Conservation (phyloP, 1,140 invertebrate species). For the Neodiprion pinetum region DNA sequence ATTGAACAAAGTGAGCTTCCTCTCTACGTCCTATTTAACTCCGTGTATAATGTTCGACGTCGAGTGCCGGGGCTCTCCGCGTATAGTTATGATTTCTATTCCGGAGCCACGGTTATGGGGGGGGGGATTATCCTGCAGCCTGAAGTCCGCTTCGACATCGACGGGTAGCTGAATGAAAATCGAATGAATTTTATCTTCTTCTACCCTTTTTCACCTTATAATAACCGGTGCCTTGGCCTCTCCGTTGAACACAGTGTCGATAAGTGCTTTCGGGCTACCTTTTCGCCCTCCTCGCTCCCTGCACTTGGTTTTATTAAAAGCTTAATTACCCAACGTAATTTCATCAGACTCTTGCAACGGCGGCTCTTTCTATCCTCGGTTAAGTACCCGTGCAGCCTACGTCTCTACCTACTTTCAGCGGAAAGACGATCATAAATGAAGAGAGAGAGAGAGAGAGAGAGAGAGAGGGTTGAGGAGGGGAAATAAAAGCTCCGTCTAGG, state of each 20-base stretch:
- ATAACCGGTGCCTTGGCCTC: neutral
- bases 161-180: neutral
- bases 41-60: too few relatives aligned
- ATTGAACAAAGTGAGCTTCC: too few relatives aligned
- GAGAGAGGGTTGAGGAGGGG: neutral
- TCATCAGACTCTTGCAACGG: neutral
- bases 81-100: too few relatives aligned
- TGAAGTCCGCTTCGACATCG: neutral
- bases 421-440: neutral
- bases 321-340: neutral
- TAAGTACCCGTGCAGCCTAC: too few relatives aligned
- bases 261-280: neutral
- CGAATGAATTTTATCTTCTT: neutral
- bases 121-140: neutral
- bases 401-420: too few relatives aligned
- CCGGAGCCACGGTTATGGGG: too few relatives aligned
- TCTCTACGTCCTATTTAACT: too few relatives aligned
- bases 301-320: constrained; percentile 3
- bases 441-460: too few relatives aligned
- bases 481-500: neutral
- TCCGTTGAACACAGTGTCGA: neutral
- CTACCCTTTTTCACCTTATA: neutral
- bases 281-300: neutral
- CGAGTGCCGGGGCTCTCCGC: too few relatives aligned
- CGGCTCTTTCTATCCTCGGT: neutral